A percentile compares a stretch with the other conserved stretches of the same genome.
phyloP scores from a whole-genome alignment of 2,113 vertebrate genomes.

The Eublepharis macularius region DNA sequence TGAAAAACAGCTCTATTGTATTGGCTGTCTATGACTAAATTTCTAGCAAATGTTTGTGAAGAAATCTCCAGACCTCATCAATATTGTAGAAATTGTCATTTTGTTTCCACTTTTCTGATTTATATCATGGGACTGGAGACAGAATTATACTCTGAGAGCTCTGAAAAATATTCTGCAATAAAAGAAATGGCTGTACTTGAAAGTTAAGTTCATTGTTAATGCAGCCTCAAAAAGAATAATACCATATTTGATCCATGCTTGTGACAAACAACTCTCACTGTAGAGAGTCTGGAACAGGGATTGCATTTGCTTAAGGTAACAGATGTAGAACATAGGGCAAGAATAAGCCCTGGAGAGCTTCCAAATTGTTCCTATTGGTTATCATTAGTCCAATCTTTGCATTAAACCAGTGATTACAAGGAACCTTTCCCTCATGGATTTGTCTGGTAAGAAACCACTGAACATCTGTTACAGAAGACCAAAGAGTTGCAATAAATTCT shows the following conservation, averaged over 20 bases:
- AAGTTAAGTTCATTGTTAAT: constrained; percentile 2
- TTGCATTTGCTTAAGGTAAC: constrained; percentile 32
- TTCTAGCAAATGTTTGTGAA: not conserved
- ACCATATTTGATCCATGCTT: constrained; percentile 26
- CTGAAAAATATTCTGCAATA: constrained; percentile 21
- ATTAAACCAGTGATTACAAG: not conserved
- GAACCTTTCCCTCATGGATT: not conserved
- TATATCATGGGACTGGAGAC: constrained; percentile 1
- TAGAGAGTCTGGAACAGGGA: constrained; percentile 13
- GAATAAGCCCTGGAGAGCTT: not conserved
- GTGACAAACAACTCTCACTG: constrained; percentile 24
- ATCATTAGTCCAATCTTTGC: constrained; percentile 25
- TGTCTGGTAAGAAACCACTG: not conserved
- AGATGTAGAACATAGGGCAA: not conserved
- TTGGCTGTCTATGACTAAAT: not conserved
- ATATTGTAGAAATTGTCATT: not conserved
- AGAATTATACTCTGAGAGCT: constrained; percentile 8
- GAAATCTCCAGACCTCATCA: not conserved
- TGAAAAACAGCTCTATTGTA: not conserved
- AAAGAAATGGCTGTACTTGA: not conserved
- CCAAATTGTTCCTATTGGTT: not conserved
- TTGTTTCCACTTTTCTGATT: not conserved
- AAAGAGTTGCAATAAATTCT: not conserved
- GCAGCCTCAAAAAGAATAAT: constrained; percentile 15
- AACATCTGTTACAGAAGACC: not conserved